A percentile compares a stretch with the other conserved stretches of the same genome.
Conservation (phyloP, 2,797 vertebrate genomes). For the Allobates femoralis region DNA sequence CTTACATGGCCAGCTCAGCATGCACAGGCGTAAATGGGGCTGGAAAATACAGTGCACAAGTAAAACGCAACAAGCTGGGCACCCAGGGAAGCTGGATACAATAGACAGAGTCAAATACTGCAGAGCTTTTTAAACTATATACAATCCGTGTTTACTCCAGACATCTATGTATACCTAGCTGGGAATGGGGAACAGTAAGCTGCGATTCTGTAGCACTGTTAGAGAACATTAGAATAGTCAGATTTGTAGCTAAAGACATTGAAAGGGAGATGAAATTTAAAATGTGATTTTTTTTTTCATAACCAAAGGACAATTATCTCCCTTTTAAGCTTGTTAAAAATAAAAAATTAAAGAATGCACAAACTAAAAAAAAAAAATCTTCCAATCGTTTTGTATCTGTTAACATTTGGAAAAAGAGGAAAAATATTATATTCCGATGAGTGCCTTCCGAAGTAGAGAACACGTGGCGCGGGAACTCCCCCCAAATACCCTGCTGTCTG, state of each 20-base stretch:
- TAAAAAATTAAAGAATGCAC: slow-evolving; percentile 20
- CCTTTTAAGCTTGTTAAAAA: slow-evolving; percentile 69
- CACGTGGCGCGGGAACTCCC: too few species aligned
- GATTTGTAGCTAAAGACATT: slow-evolving; percentile 73
- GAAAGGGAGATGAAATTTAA: slow-evolving; percentile 72
- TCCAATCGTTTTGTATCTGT: neutral
- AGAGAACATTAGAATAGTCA: slow-evolving; percentile 72
- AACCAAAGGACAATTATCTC: slow-evolving; percentile 68
- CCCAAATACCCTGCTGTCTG: too few species aligned
- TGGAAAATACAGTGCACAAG: slow-evolving; percentile 76
- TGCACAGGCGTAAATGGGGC: slow-evolving; percentile 77
- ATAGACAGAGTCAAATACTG: slow-evolving; percentile 78
- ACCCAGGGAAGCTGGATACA: slow-evolving; percentile 77
- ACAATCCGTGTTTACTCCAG: slow-evolving; percentile 76
- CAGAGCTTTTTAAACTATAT: slow-evolving; percentile 79
- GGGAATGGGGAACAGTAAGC: slow-evolving; percentile 77
- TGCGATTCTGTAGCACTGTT: slow-evolving; percentile 72
- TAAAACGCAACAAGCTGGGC: slow-evolving; percentile 72
- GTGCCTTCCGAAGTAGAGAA: too few species aligned
- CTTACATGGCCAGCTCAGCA: too few species aligned
- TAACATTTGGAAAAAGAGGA: neutral
- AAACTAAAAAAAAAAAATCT: slow-evolving; percentile 20
- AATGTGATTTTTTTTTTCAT: slow-evolving; percentile 75
- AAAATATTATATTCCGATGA: neutral
- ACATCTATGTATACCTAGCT: slow-evolving; percentile 76